Conservation (phyloP, 1,140 invertebrate genomes). For the Bombus ignitus region DNA sequence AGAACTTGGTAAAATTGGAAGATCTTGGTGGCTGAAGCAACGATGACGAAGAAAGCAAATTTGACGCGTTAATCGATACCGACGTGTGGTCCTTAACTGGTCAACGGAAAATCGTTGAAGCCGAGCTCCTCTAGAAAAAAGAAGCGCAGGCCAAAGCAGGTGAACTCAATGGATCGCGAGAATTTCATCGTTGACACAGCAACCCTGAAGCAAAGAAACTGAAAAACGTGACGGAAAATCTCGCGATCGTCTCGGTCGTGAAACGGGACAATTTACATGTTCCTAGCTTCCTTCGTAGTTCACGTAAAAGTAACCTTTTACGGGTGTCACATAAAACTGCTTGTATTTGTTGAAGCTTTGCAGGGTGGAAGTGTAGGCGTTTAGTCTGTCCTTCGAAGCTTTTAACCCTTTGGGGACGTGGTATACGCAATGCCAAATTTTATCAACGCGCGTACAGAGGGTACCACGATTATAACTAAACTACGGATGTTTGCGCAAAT, state of each 20-base stretch:
- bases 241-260: constrained; percentile 28
- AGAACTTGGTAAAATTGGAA: rapidly evolving
- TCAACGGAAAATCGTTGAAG: constrained; percentile 1
- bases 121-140: constrained; percentile 1
- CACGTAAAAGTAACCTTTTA: constrained; percentile 26
- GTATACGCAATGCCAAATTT: background rate
- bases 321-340: background rate
- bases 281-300: background rate
- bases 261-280: constrained; percentile 2
- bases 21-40: background rate
- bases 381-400: constrained; percentile 54
- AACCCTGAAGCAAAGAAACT: constrained; percentile 33
- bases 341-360: constrained; percentile 55
- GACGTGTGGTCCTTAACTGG: background rate
- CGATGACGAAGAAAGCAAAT: background rate
- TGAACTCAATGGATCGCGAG: constrained; percentile 29
- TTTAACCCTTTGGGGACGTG: constrained; percentile 39
- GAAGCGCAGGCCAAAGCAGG: constrained; percentile 65
- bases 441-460: background rate
- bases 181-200: constrained; percentile 39
- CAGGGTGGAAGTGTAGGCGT: constrained; percentile 48
- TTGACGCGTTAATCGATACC: background rate
- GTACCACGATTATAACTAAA: background rate
- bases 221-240: constrained; percentile 13
- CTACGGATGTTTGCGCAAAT: background rate